Percentiles rank a stretch among this genome's conserved stretches.
Conservation (phyloP, 2,113 vertebrate genomes). For the Mungos mungo region DNA sequence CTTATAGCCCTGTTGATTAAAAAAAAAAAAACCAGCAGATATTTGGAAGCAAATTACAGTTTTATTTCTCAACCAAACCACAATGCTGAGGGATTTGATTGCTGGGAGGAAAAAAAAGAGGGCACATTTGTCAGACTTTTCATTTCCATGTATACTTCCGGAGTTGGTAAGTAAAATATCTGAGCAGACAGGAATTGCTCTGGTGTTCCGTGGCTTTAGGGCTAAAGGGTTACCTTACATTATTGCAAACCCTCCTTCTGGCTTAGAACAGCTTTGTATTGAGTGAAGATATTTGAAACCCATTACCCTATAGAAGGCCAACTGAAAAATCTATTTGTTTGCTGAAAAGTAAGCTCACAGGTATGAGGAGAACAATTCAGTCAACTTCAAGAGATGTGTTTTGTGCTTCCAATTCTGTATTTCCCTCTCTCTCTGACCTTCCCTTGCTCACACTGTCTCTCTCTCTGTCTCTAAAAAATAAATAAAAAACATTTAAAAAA, state of each 20-base stretch:
- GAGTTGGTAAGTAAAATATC: conserved; percentile 43
- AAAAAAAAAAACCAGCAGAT: neutral
- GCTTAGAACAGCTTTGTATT: conserved; percentile 56
- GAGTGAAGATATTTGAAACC: conserved; percentile 62
- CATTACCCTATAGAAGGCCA: conserved; percentile 64
- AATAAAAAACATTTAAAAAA: too few species aligned
- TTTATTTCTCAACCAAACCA: conserved; percentile 48
- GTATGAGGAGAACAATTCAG: conserved; percentile 42
- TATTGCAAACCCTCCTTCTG: conserved; percentile 32
- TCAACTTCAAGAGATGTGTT: conserved; percentile 43
- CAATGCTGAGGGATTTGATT: neutral
- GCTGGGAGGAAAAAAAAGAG: neutral
- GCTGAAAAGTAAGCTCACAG: conserved; percentile 70
- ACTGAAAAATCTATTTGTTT: conserved; percentile 74
- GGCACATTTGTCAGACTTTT: conserved; percentile 15
- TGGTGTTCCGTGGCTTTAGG: conserved; percentile 12
- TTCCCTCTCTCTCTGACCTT: too few species aligned
- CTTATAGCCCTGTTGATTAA: conserved; percentile 3
- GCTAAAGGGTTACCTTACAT: conserved; percentile 37
- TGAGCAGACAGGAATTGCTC: neutral
- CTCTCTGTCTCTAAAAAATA: too few species aligned
- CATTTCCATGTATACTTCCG: neutral
- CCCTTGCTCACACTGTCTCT: too few species aligned
- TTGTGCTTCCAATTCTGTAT: neutral
- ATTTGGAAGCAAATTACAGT: neutral